These are phyloP conservation scores for Cinclus mexicanus DNA, from an alignment of 2,113 vertebrate genomes.

Conservation along the genomic window DNA sequence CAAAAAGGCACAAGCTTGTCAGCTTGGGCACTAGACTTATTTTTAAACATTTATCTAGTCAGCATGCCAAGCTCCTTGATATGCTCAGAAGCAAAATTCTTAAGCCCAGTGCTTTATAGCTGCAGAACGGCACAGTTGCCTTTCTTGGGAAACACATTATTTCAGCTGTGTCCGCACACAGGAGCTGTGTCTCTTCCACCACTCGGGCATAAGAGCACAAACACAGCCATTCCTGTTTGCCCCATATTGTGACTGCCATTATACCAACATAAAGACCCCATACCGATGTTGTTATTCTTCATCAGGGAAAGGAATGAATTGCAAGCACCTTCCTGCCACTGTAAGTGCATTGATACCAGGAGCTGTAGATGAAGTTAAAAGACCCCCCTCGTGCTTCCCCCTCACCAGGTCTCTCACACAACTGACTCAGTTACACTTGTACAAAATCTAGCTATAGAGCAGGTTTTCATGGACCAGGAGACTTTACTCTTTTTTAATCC, in stretches of 20 bases:
- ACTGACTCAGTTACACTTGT: not conserved
- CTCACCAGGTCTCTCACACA: not conserved
- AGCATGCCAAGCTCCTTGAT: slow-evolving; percentile 55
- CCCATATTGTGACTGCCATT: not conserved
- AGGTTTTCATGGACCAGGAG: slow-evolving; percentile 19
- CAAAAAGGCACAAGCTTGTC: slow-evolving; percentile 20
- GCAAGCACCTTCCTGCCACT: slow-evolving; percentile 42
- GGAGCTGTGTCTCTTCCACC: not conserved
- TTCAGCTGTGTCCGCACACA: not conserved
- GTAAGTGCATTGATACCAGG: slow-evolving; percentile 44
- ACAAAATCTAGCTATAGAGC: slow-evolving; percentile 21
- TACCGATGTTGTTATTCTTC: slow-evolving; percentile 1
- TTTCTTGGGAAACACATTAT: not conserved
- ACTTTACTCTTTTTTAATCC: slow-evolving; percentile 54
- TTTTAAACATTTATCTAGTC: slow-evolving; percentile 70
- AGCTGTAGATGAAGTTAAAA: slow-evolving; percentile 21
- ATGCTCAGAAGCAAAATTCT: slow-evolving; percentile 48
- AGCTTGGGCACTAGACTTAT: slow-evolving; percentile 53
- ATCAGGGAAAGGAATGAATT: slow-evolving; percentile 26
- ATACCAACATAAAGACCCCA: slow-evolving; percentile 34
- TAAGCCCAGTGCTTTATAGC: slow-evolving; percentile 9
- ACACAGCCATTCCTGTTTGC: not conserved
- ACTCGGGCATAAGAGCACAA: not conserved
- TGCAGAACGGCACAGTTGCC: not conserved
- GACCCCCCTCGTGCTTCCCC: not conserved